phyloP scores from a whole-genome alignment of 37 sponge, comb jelly and placozoan species.

The Eunapius fragilis region DNA sequence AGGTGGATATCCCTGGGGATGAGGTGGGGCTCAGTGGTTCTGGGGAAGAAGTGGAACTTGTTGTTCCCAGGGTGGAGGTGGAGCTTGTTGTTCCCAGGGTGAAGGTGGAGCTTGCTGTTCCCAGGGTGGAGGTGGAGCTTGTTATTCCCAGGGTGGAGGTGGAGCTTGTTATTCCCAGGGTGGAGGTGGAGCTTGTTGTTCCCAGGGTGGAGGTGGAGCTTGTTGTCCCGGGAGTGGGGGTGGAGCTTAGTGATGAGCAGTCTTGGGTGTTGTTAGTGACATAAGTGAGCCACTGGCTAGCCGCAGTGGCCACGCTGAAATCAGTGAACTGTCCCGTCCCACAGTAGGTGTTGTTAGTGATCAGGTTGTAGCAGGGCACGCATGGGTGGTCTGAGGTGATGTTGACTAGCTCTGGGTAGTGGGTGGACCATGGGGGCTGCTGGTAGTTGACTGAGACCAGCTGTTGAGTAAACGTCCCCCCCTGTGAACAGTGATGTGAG shows the following conservation, averaged over 20 bases:
- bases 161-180: not conserved
- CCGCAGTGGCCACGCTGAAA: not conserved
- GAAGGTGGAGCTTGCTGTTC: too few species aligned
- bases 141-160: too few species aligned
- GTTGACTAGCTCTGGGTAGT: conserved; percentile 44
- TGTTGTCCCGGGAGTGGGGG: not conserved
- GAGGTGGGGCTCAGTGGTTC: too few species aligned
- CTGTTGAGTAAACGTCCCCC: conserved; percentile 35
- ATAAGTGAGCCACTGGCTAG: conserved; percentile 8
- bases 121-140: too few species aligned
- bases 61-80: too few species aligned
- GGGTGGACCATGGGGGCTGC: conserved; percentile 52
- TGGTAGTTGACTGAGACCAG: conserved; percentile 47
- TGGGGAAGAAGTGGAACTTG: too few species aligned
- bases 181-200: not conserved
- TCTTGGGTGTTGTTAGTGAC: conserved; percentile 19
- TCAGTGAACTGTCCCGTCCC: conserved; percentile 17
- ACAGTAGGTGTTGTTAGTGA: conserved; percentile 43
- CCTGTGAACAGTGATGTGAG: conserved; percentile 2
- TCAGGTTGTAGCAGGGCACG: conserved; percentile 32
- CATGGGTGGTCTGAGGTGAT: conserved; percentile 56
- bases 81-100: too few species aligned
- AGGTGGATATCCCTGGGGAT: too few species aligned
- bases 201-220: not conserved
- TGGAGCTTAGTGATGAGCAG: not conserved